phyloP scores from a whole-genome alignment of 1,140 invertebrate genomes.

The Panonychus citri region DNA sequence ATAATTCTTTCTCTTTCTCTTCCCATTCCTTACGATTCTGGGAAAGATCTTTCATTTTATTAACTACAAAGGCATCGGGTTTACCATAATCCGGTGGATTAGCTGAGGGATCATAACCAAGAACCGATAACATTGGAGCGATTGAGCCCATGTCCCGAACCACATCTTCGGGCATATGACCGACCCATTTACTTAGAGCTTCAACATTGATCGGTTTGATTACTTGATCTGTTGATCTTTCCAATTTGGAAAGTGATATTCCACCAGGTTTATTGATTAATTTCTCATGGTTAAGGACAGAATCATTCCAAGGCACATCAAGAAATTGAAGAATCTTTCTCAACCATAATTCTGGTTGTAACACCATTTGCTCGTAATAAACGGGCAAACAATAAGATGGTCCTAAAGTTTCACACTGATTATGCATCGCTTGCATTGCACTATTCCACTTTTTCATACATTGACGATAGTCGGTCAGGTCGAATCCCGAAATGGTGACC shows the following conservation, averaged over 20 bases:
- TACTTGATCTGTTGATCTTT: constrained; percentile 93
- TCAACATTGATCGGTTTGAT: constrained; percentile 93
- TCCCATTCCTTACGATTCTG: constrained; percentile 26
- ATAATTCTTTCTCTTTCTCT: constrained; percentile 19
- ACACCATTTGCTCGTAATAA: constrained; percentile 87
- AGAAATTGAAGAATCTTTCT: constrained; percentile 68
- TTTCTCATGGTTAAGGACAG: constrained; percentile 88
- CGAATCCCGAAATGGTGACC: constrained; percentile 94
- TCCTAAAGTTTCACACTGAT: constrained; percentile 72
- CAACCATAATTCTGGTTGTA: constrained; percentile 77
- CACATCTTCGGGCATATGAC: constrained; percentile 68
- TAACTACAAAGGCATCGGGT: constrained; percentile 54
- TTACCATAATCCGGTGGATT: constrained; percentile 81
- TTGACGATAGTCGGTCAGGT: constrained; percentile 71
- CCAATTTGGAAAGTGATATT: constrained; percentile 59
- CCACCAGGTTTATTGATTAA: constrained; percentile 87
- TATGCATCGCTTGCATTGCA: constrained; percentile 79
- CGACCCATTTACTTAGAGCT: constrained; percentile 89
- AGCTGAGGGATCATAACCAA: constrained; percentile 79
- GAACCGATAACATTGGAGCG: constrained; percentile 63
- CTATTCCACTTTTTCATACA: constrained; percentile 89
- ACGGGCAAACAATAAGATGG: constrained; percentile 51
- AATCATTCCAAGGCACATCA: constrained; percentile 79
- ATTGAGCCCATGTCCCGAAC: constrained; percentile 66
- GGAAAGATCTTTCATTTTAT: constrained; percentile 43